Evolutionary conservation across 2,113 vertebrate species (phyloP), one percentile per base, ranked within the genome.

Genomic region (Scalopus aquaticus): DNA sequence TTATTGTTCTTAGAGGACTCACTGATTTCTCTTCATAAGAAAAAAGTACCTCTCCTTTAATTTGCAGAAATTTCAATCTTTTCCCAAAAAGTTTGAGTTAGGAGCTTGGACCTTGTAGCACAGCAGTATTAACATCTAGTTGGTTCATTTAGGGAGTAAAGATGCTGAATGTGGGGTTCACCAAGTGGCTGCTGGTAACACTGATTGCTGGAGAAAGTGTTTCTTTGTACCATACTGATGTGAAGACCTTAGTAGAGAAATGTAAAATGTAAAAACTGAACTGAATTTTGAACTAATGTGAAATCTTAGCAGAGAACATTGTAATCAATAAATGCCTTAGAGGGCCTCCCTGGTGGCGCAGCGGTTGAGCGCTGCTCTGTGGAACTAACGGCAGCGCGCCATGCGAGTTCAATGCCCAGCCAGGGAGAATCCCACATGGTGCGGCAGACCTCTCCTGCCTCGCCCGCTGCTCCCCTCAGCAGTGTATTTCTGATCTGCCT

Each of bases 11-110:
- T 98, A 98, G 98, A 98, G 98, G 98, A 98, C 98, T 98, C 98
- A 98, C 98, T 98, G 98, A 98, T 98, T 98, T 98, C 98, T 97
- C 98, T 98, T 97, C 97, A 97, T 98, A 98, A 98, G 98, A 98
- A 98, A 98, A 98, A 98, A 98, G 98, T 98, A 98, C 98, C 98
- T 99, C 98, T 98, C 98, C 98, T 98, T 98, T 98, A 98, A 98
- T 99, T 99, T 98, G 98, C 98, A 8, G 97, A 98, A 98, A 98
- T 98, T 98, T 98, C 98, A 98, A 98, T 97, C 96, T 96, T 98
- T 97, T 95, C 97, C 92, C 96, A 94, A 19, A 19, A 54, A 54
- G 19, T 54, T 20, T 54, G 51, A 98, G 96, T 98, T 97, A 97
- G 97, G 97, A 98, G 95, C 98, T 98, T 97, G 96, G 96, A 94